Base-by-base conservation (phyloP, 1,140 invertebrate species). In the Pissodes strobi region DNA sequence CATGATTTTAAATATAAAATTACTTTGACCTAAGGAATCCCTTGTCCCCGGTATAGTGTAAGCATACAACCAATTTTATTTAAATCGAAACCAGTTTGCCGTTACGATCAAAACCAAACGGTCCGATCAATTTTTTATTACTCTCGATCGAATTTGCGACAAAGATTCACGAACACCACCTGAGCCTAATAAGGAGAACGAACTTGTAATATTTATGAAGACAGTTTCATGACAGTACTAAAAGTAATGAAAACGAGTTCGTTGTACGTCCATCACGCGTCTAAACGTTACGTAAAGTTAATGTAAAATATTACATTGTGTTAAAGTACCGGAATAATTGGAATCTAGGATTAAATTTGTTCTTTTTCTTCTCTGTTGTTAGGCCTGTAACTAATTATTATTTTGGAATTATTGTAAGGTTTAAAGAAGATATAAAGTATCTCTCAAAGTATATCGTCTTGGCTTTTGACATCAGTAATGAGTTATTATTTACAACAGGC, bases 181-280 rank as follows among this genome's bases (percentile, higher is more conserved):
- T 46, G 19, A 46, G 21, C 9, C 5, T 22, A 46, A 46, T 46
- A 46, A 46, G 43, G 19, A 18, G 17, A 46, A 46, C 43, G 8
- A 17, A 43, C 12, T 37, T 2, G 30, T 17, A 53, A 38, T 38
- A 53, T 21, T 37, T 19, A 37, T 34, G 13, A 13, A 52, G 22
- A 38, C 51, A 18, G 51, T 27, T 27, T n/a, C 13, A 30, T 17
- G 27, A 15, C 51, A 18, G 37, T 37, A 18, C 51, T n/a, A 38
- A 53, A 39, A 19, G 27, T 37, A 39, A 53, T 13, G 30, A 39
- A 39, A 53, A 53, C 51, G 30, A 38, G 51, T 53, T 53, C 17
- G 30, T 53, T 53, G 34, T 53, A 53, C 34, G 51, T 38, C 51
- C 51, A 38, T 53, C 51, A 53, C 17, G 51, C 12, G 13, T 39